Evolutionary conservation across 2,888 invertebrate genomes (phyloP), one percentile per base, ranked within the genome.

Genomic region (Eristalinus aeneus): DNA sequence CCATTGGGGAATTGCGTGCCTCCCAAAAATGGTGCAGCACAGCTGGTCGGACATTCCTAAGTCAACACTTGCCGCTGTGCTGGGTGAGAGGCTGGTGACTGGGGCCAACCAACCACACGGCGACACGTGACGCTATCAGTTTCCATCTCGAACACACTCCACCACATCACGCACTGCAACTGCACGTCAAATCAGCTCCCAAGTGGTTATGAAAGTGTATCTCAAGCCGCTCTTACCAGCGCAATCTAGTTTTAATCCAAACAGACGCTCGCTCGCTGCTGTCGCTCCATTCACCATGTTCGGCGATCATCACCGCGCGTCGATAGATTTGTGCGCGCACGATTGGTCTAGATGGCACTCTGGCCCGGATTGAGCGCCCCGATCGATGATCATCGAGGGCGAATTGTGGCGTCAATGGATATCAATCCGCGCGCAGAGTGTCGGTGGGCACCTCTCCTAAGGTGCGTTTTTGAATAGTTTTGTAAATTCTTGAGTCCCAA

Each of bases 1-100:
- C 68, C 78, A 60, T 73, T 72, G 72, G 82, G 82, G 82, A 82
- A 82, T 82, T 11, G 56, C 23, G 22, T 12, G 22, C 54, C 31
- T 77, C 61, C 77, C 78, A 46, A 83, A 83, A 73, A 63, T 58
- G 72, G 73, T 4, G 39, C 53, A 46, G 20, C 68, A 72, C 65
- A 56, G 5, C 68, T 73, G 61, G 56, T 63, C 16, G 65, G 54
- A 10, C 46, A 69, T 74, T 74, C 73, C 79, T 61, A 67, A 53
- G 23, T 5, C 32, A 73, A 68, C 68, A 56, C 23, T 46, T 46
- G 46, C 16, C n/a, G n/a, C 6, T 16, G 39, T 12, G 46, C 46
- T 46, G 46, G 22, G 23, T 3, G 23, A 22, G 20, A 9, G 23
- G 23, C 23, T 56, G 56, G 12, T 5, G 23, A 23, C 1, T 12